These are phyloP conservation scores for Potamarius usumacintae DNA, from an alignment of 2,113 vertebrate species.

Conservation along the genomic window DNA sequence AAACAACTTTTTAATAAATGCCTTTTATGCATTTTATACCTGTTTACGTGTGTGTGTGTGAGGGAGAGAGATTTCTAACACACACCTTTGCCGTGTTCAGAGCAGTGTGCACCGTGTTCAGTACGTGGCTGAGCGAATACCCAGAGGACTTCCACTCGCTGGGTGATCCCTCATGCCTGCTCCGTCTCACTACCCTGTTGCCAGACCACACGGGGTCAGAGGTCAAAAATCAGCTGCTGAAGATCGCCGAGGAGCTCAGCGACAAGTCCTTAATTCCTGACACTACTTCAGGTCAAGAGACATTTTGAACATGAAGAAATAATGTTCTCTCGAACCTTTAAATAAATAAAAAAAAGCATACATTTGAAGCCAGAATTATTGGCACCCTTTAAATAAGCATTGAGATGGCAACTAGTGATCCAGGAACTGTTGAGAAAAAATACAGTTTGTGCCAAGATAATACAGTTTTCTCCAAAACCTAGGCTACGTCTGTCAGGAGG, in stretches of 20 bases:
- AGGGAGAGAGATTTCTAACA: neutral
- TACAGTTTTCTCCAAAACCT: neutral
- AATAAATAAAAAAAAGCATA: neutral
- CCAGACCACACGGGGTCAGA: slow-evolving; percentile 72
- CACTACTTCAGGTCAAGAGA: slow-evolving; percentile 57
- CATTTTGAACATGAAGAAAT: neutral
- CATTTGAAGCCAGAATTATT: neutral
- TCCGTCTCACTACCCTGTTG: slow-evolving; percentile 72
- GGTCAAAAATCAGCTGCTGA: slow-evolving; percentile 64
- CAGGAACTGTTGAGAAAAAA: neutral
- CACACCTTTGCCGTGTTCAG: slow-evolving; percentile 53
- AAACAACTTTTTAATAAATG: no score
- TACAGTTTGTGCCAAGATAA: neutral
- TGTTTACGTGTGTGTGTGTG: no score
- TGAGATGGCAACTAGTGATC: neutral
- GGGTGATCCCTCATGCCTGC: slow-evolving; percentile 73
- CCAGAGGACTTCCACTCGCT: slow-evolving; percentile 80
- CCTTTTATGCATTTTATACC: no score
- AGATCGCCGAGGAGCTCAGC: slow-evolving; percentile 71
- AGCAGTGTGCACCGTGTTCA: slow-evolving; percentile 76
- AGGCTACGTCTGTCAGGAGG: neutral
- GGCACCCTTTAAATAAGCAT: neutral
- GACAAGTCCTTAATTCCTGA: slow-evolving; percentile 69
- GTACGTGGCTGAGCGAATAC: slow-evolving; percentile 82
- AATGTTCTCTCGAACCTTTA: neutral